Evolutionary conservation across 2,113 vertebrate species (phyloP).

Genomic region (Lanius collurio): DNA sequence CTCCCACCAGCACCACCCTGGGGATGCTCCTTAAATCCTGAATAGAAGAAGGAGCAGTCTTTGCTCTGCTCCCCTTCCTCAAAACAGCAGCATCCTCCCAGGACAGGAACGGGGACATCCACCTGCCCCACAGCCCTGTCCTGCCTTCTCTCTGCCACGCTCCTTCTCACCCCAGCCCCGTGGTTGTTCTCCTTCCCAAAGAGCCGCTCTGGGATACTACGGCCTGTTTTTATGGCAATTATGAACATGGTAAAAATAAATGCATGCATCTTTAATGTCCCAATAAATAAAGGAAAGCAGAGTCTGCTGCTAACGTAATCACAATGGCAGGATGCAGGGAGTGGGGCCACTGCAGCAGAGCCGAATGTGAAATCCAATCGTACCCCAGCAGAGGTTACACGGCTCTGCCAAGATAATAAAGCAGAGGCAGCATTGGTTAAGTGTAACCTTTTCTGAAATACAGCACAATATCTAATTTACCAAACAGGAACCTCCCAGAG

Average conservation of each 20-base stretch:
- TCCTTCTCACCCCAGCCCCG: background rate
- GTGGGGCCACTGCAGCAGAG: background rate
- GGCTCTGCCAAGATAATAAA: conserved; percentile 57
- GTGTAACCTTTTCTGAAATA: conserved; percentile 66
- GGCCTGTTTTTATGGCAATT: conserved; percentile 51
- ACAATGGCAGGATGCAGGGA: conserved; percentile 48
- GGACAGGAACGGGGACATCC: background rate
- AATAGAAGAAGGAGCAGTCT: background rate
- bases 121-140: background rate
- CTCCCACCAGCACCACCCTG: background rate
- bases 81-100: background rate
- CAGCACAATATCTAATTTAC: conserved; percentile 67
- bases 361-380: conserved; percentile 20
- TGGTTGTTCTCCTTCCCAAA: background rate
- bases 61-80: background rate
- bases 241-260: conserved; percentile 65
- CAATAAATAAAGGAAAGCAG: conserved; percentile 59
- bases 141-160: background rate
- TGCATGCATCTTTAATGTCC: conserved; percentile 62
- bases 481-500: conserved; percentile 54
- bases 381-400: conserved; percentile 37
- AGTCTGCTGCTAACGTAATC: conserved; percentile 54
- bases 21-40: background rate
- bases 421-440: conserved; percentile 45
- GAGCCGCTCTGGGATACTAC: background rate